Conservation (phyloP, 2,888 invertebrate species). For the Scaptomyza reducta region DNA sequence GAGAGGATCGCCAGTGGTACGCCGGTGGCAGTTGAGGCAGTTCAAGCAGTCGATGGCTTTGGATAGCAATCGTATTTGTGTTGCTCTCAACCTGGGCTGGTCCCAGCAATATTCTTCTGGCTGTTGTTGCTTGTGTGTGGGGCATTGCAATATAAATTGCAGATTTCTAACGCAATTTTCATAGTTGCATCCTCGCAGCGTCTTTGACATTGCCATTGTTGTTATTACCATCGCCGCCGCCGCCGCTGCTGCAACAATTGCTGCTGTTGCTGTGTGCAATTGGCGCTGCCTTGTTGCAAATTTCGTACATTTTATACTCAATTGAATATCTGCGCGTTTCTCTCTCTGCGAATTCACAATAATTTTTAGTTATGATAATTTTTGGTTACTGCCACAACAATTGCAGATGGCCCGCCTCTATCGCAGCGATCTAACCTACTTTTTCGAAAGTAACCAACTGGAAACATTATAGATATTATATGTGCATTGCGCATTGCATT, state of each 20-base stretch:
- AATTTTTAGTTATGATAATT: constrained; percentile 80
- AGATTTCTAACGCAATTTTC: constrained; percentile 82
- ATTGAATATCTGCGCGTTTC: constrained; percentile 62
- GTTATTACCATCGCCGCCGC: constrained; percentile 24
- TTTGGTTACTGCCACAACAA: constrained; percentile 61
- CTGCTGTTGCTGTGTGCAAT: constrained; percentile 53
- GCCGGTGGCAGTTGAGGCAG: constrained; percentile 61
- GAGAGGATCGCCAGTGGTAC: constrained; percentile 54
- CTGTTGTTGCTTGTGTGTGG: constrained; percentile 40
- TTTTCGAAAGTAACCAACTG: constrained; percentile 19
- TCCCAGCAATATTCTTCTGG: constrained; percentile 27
- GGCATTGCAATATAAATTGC: constrained; percentile 79
- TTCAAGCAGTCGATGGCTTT: constrained; percentile 54
- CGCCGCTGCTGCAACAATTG: constrained; percentile 32
- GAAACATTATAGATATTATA: constrained; percentile 13
- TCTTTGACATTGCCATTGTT: constrained; percentile 77
- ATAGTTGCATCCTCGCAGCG: constrained; percentile 70
- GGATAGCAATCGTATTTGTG: constrained; percentile 64
- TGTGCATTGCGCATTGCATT: constrained; percentile 1
- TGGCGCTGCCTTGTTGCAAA: constrained; percentile 78
- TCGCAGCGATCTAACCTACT: constrained; percentile 61
- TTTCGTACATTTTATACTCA: constrained; percentile 69
- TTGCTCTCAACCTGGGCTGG: constrained; percentile 52
- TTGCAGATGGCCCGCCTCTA: constrained; percentile 44
- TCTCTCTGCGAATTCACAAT: constrained; percentile 52